phyloP scores from a whole-genome alignment of 2,797 vertebrate genomes.

The Microctenopoma stevenorrisi region DNA sequence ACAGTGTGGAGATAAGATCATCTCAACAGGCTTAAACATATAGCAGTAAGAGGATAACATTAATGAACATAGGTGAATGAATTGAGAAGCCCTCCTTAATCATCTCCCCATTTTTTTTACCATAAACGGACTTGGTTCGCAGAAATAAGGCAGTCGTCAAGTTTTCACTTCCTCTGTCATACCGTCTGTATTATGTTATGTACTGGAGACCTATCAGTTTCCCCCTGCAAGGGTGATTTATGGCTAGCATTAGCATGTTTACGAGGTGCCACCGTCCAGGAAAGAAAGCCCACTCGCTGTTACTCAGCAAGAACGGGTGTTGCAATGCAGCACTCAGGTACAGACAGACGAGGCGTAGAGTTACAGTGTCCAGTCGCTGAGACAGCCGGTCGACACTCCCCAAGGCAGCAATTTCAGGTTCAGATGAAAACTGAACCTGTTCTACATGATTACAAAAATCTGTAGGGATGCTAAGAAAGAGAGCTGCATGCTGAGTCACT shows the following conservation, averaged over 20 bases:
- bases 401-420: conserved; percentile 10
- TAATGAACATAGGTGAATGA: background rate
- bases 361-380: conserved; percentile 41
- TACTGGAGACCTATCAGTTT: conserved; percentile 35
- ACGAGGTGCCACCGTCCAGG: conserved; percentile 46
- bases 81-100: conserved; percentile 28
- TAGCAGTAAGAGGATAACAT: background rate
- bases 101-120: background rate
- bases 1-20: background rate
- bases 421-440: conserved; percentile 8
- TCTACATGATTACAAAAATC: conserved; percentile 16
- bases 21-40: background rate
- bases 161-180: conserved; percentile 66
- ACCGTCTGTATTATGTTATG: conserved; percentile 46
- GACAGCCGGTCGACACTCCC: conserved; percentile 14
- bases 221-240: conserved; percentile 46
- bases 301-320: conserved; percentile 70
- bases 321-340: conserved; percentile 68
- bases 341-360: conserved; percentile 28
- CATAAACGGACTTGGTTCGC: conserved; percentile 21
- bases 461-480: conserved; percentile 4
- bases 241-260: conserved; percentile 64
- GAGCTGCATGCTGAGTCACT: conserved; percentile 63
- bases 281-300: conserved; percentile 20
- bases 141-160: conserved; percentile 34